phyloP scores from a whole-genome alignment of 1,140 invertebrate species.

The Drosophila neocordata region DNA sequence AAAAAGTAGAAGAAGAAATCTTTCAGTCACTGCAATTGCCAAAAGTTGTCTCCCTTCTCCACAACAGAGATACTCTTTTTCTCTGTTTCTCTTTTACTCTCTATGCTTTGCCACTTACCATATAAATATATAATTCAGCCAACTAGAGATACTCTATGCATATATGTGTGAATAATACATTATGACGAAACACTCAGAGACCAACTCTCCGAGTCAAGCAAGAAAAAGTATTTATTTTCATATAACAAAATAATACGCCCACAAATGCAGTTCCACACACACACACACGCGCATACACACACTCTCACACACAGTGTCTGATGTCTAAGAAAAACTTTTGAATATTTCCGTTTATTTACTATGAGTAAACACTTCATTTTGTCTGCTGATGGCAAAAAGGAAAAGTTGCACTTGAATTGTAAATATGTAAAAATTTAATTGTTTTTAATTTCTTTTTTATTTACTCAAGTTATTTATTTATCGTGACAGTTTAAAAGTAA shows the following conservation, averaged over 20 bases:
- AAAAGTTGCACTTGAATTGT: constrained; percentile 44
- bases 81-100: background rate
- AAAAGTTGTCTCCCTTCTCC: background rate
- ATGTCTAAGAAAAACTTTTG: constrained; percentile 33
- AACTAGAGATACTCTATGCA: constrained; percentile 6
- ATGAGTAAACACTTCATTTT: constrained; percentile 7
- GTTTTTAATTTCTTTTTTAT: constrained; percentile 62
- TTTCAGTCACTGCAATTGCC: constrained; percentile 4
- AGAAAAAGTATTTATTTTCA: constrained; percentile 7
- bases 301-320: background rate
- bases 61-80: background rate
- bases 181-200: constrained; percentile 1
- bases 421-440: constrained; percentile 74
- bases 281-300: constrained; percentile 11
- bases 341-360: constrained; percentile 43
- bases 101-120: background rate
- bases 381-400: constrained; percentile 27
- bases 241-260: constrained; percentile 8
- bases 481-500: constrained; percentile 11
- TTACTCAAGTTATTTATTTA: constrained; percentile 1
- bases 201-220: background rate
- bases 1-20: background rate
- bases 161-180: constrained; percentile 7
- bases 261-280: constrained; percentile 12
- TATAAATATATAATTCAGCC: constrained; percentile 9